Base-by-base conservation (phyloP, 2,888 invertebrate species). In the Bibio marci region DNA sequence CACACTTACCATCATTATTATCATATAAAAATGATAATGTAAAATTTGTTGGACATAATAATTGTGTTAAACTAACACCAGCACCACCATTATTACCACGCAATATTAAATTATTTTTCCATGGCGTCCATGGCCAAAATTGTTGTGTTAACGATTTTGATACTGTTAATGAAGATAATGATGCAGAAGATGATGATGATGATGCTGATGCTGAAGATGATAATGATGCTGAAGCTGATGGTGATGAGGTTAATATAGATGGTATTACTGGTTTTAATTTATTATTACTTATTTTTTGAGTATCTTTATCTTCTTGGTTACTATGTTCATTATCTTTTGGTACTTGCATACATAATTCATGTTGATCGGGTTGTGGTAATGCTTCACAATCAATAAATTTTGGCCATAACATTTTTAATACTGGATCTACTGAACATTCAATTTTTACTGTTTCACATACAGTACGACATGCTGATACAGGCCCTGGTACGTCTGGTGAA, bases 381-480 rank as follows among this genome's bases (percentile, higher is more conserved):
- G 75, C 71, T 2, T 75, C 71, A 54, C 91, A 91, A 58, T 82
- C 77, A 38, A 85, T 64, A 48, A 82, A 73, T 27, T 67, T 63
- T 4, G 85, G 77, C 76, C 86, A 82, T 45, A 79, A 68, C 33
- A 66, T 65, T 43, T 65, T 64, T 43, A 88, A 63, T 19, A 79
- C 72, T 1, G 76, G 74, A 46, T 70, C 65, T 12, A 49, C 46
- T 1, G 47, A 44, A 59, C 87, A 87, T 52, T 81, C 81, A 3
- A 62, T 64, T 46, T 69, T 69, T 6, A 81, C 81, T 49, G 77
- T 73, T 53, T 83, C 76, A 61, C 91, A 91, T 47, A 91, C 77
- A 18, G 80, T 78, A 44, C 82, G 71, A 62, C 91, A 91, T 10
- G 86, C 80, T 43, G 82, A 81, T 44, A 91, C 83, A 30, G 85